phyloP scores from a whole-genome alignment of 2,888 invertebrate species.

The Hemistola chrysoprasaria region DNA sequence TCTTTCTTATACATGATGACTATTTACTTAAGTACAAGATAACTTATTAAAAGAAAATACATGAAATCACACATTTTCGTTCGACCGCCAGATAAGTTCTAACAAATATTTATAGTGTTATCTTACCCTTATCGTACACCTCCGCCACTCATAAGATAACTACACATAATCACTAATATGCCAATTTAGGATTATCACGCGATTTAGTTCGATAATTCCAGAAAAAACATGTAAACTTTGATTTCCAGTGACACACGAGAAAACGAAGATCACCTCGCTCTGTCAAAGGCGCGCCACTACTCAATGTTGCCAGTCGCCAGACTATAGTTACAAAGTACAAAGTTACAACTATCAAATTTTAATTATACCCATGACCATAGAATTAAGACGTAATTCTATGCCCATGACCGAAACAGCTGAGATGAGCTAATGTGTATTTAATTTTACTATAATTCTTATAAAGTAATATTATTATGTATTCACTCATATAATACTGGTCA shows the following conservation, averaged over 20 bases:
- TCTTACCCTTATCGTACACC: slow-evolving; percentile 75
- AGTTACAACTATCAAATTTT: no score
- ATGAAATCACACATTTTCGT: slow-evolving; percentile 22
- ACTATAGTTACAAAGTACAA: no score
- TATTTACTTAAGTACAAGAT: slow-evolving; percentile 12
- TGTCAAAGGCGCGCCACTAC: slow-evolving; percentile 59
- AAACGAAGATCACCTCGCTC: slow-evolving; percentile 48
- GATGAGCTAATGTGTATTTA: no score
- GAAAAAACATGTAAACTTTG: slow-evolving; percentile 68
- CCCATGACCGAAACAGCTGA: no score
- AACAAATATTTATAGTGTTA: slow-evolving; percentile 43
- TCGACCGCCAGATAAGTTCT: slow-evolving; percentile 31
- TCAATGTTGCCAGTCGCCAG: slow-evolving; percentile 53
- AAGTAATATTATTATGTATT: no score
- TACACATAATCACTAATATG: slow-evolving; percentile 75
- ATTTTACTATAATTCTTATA: no score
- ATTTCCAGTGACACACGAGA: slow-evolving; percentile 58
- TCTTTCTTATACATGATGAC: slow-evolving; percentile 10
- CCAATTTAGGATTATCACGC: slow-evolving; percentile 47
- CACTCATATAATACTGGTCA: no score
- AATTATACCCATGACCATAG: no score
- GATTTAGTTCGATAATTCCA: slow-evolving; percentile 52
- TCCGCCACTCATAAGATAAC: slow-evolving; percentile 63
- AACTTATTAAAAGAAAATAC: slow-evolving; percentile 9
- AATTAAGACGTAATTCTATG: no score